A percentile compares a stretch with the other conserved stretches of the same genome.
phyloP scores from a whole-genome alignment of 1,140 invertebrate genomes.

The Heliconius eleuchia region DNA sequence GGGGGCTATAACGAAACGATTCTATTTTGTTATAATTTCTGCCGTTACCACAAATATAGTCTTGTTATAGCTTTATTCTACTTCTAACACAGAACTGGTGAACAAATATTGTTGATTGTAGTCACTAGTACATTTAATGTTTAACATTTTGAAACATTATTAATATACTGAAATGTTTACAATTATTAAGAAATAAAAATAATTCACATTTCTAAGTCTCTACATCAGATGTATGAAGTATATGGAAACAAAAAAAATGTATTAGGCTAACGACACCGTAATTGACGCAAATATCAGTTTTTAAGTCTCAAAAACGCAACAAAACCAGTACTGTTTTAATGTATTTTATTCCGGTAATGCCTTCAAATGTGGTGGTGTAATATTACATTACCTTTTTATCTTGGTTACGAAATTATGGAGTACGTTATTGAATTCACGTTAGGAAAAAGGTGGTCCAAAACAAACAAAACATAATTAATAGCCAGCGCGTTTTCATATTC shows the following conservation, averaged over 20 bases:
- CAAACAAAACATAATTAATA: constrained; percentile 76
- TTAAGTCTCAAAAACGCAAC: neutral
- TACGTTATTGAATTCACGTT: constrained; percentile 53
- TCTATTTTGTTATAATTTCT: no score
- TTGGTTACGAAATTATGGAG: constrained; percentile 41
- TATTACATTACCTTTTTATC: constrained; percentile 36
- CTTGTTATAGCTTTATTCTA: no score
- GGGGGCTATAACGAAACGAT: no score
- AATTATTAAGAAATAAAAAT: neutral
- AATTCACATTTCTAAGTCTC: neutral
- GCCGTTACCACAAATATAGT: no score
- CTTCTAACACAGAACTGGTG: no score
- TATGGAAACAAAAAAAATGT: neutral
- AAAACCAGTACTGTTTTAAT: constrained; percentile 16
- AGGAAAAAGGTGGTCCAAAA: constrained; percentile 62
- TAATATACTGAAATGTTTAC: neutral
- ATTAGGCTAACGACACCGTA: constrained; percentile 7
- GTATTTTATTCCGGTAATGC: constrained; percentile 24
- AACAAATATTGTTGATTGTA: no score
- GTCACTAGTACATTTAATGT: no score
- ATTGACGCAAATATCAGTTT: constrained; percentile 11
- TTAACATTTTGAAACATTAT: no score
- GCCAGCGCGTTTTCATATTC: constrained; percentile 65
- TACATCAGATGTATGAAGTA: neutral
- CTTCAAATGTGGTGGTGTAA: constrained; percentile 22